These are phyloP conservation scores for Heteromurus nitidus DNA, from an alignment of 2,888 invertebrate genomes.

Conservation along the genomic window DNA sequence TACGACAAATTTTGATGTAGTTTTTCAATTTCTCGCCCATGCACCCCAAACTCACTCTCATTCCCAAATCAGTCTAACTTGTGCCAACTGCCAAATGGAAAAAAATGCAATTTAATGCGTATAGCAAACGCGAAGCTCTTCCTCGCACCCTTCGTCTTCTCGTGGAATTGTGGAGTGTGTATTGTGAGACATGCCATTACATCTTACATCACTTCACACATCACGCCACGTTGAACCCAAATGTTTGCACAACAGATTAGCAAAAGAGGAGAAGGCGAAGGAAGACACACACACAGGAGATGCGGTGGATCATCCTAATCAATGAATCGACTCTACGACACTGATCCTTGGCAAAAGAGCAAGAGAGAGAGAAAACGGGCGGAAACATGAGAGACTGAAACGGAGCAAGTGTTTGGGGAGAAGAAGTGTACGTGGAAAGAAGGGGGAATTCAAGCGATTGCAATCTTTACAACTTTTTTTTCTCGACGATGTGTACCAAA, in stretches of 20 bases:
- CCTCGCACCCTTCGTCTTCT: neutral
- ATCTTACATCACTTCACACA: neutral
- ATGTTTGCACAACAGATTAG: slow-evolving; percentile 37
- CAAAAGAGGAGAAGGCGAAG: neutral
- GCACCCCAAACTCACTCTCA: neutral
- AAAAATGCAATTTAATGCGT: neutral
- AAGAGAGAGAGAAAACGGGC: neutral
- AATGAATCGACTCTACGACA: slow-evolving; percentile 12
- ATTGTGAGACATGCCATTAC: neutral
- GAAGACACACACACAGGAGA: neutral
- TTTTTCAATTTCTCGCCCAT: slow-evolving; percentile 1
- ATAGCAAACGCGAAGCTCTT: no score
- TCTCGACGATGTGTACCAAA: neutral
- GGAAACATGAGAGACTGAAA: neutral
- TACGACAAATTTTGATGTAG: neutral
- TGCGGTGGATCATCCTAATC: slow-evolving; percentile 26
- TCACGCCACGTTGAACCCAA: slow-evolving; percentile 17
- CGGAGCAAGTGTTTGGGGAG: neutral
- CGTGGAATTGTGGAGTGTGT: neutral
- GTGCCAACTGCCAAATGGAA: neutral
- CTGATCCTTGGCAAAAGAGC: no score
- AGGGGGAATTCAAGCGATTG: slow-evolving; percentile 7
- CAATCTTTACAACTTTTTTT: slow-evolving; percentile 12
- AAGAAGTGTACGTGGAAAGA: no score
- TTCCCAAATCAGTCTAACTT: neutral